phyloP scores from a whole-genome alignment of 2,797 vertebrate species.

The Sandelia bainsii region DNA sequence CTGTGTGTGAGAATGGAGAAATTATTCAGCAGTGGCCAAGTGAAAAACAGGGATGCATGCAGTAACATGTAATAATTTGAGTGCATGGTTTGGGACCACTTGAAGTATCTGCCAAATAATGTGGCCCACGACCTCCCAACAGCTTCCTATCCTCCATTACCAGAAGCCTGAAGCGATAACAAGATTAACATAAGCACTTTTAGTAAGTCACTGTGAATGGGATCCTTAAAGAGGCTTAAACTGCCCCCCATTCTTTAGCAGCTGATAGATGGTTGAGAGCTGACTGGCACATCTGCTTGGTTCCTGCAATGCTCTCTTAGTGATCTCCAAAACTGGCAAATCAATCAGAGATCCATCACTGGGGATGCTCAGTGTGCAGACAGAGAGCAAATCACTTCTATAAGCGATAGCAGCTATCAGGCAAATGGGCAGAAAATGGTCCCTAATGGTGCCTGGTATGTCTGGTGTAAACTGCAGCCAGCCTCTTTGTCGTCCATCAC shows the following conservation, averaged over 20 bases:
- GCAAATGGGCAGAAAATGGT: slow-evolving; percentile 79
- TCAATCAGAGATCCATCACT: slow-evolving; percentile 75
- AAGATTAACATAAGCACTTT: slow-evolving; percentile 78
- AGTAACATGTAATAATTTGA: slow-evolving; percentile 18
- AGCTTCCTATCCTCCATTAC: slow-evolving; percentile 63
- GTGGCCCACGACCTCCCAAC: slow-evolving; percentile 49
- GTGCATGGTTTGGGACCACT: slow-evolving; percentile 9
- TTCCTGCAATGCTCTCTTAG: slow-evolving; percentile 45
- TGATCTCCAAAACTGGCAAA: slow-evolving; percentile 53
- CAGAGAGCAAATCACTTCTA: slow-evolving; percentile 70
- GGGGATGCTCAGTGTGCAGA: slow-evolving; percentile 43
- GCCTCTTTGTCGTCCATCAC: slow-evolving; percentile 74
- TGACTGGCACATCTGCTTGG: slow-evolving; percentile 64
- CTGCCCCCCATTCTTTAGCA: slow-evolving; percentile 51
- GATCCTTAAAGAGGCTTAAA: slow-evolving; percentile 76
- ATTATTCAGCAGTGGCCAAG: slow-evolving; percentile 22
- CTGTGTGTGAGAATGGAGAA: slow-evolving; percentile 25
- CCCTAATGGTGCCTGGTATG: slow-evolving; percentile 76
- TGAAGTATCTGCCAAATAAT: slow-evolving; percentile 32
- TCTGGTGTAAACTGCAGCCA: slow-evolving; percentile 72
- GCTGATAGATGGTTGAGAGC: slow-evolving; percentile 65
- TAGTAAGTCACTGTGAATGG: slow-evolving; percentile 75
- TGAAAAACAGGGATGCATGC: slow-evolving; percentile 11
- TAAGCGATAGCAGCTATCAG: slow-evolving; percentile 77
- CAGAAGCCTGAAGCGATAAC: slow-evolving; percentile 74